Evolutionary conservation across 2,797 vertebrate genomes (phyloP).

Genomic region (Antrozous pallidus): DNA sequence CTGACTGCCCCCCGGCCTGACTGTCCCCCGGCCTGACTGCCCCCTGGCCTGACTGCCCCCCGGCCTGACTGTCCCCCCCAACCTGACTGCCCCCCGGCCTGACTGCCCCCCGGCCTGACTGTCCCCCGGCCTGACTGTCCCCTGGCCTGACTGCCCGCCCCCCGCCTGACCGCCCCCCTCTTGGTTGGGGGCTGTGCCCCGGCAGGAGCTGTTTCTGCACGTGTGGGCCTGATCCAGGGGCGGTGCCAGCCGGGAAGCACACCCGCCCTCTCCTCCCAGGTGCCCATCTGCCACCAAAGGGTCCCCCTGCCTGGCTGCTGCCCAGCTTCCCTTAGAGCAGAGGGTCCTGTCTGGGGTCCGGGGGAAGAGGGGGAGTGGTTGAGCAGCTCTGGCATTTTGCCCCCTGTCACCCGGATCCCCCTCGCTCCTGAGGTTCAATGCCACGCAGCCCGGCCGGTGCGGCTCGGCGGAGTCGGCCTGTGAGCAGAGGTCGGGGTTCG

Average conservation of each 20-base stretch:
- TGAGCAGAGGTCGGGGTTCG: no score
- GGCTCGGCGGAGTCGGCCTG: no score
- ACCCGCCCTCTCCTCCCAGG: rapidly evolving
- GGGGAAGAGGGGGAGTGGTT: rapidly evolving
- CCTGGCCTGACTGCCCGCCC: neutral
- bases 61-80: neutral
- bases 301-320: neutral
- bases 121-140: neutral
- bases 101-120: neutral
- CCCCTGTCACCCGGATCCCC: neutral
- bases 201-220: neutral
- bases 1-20: neutral
- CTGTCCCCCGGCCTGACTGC: neutral
- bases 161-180: neutral
- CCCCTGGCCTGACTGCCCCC: neutral
- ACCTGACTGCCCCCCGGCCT: neutral
- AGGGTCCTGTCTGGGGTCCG: neutral
- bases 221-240: neutral
- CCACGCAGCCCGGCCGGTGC: no score
- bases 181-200: neutral
- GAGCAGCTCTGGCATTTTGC: neutral
- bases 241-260: neutral
- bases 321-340: neutral
- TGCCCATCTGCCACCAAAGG: neutral
- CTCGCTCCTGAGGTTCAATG: neutral